Evolutionary conservation across 2,888 invertebrate genomes (phyloP).

Genomic region (Ophraella communa): DNA sequence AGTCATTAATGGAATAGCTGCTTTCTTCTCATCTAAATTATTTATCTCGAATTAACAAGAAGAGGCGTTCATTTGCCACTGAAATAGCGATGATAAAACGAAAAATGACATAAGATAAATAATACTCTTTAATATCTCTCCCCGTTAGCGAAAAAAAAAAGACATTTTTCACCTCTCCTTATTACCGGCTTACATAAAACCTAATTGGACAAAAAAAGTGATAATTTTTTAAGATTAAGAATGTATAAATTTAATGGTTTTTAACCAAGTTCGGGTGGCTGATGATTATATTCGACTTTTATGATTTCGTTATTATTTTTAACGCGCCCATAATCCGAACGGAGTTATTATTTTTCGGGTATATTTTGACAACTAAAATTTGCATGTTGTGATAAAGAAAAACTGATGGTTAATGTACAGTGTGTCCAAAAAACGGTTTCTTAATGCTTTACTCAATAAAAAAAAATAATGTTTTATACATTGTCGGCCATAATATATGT

Average conservation of each 20-base stretch:
- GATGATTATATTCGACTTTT: slow-evolving; percentile 34
- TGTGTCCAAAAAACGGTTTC: not conserved
- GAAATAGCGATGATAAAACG: not conserved
- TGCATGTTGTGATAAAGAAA: slow-evolving; percentile 11
- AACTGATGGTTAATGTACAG: not conserved
- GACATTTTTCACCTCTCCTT: slow-evolving; percentile 1
- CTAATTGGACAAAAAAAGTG: slow-evolving; percentile 26
- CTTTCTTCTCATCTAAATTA: not conserved
- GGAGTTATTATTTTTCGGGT: slow-evolving; percentile 23
- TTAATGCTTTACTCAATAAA: too few species aligned
- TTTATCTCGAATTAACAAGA: not conserved
- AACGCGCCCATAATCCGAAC: slow-evolving; percentile 18
- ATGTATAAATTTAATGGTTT: slow-evolving; percentile 29
- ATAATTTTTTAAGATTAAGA: slow-evolving; percentile 33
- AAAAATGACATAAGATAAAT: not conserved
- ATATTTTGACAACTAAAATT: slow-evolving; percentile 23
- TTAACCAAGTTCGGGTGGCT: slow-evolving; percentile 28
- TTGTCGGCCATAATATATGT: too few species aligned
- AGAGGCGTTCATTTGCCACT: slow-evolving; percentile 1
- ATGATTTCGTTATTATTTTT: slow-evolving; percentile 34
- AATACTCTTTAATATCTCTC: not conserved
- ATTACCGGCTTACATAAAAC: slow-evolving; percentile 1
- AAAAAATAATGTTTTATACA: too few species aligned
- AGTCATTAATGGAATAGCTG: not conserved
- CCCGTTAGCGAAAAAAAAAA: not conserved